phyloP scores from a whole-genome alignment of 2,113 vertebrate genomes.

The Oncorhynchus keta region DNA sequence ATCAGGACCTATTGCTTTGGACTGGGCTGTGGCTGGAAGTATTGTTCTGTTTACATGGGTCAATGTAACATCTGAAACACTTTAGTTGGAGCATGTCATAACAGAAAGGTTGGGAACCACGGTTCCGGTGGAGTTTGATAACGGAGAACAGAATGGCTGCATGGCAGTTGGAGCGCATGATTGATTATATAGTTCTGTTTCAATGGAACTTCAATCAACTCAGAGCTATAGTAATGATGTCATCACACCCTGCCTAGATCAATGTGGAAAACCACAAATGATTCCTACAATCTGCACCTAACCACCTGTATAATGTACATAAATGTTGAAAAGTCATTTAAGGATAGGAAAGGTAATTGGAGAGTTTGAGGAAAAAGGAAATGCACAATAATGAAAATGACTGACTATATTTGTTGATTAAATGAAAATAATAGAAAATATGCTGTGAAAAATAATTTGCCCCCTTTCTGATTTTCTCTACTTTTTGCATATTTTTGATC shows the following conservation, averaged over 20 bases:
- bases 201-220: too few species aligned
- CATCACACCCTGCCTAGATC: constrained; percentile 13
- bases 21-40: constrained; percentile 7
- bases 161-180: too few species aligned
- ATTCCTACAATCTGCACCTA: constrained; percentile 14
- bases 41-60: background rate
- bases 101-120: constrained; percentile 4
- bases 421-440: background rate
- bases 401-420: constrained; percentile 35
- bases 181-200: too few species aligned
- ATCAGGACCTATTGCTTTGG: background rate
- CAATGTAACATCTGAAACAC: constrained; percentile 27
- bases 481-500: constrained; percentile 40
- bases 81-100: constrained; percentile 2
- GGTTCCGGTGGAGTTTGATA: constrained; percentile 19
- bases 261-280: constrained; percentile 31
- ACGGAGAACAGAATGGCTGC: background rate
- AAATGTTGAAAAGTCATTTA: background rate
- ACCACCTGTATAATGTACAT: constrained; percentile 22
- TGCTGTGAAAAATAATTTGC: too few species aligned
- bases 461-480: constrained; percentile 16
- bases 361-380: constrained; percentile 28
- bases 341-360: constrained; percentile 38
- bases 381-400: constrained; percentile 35
- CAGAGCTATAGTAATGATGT: too few species aligned